Conservation (phyloP, 2,888 invertebrate genomes). For the Plebejus anna region DNA sequence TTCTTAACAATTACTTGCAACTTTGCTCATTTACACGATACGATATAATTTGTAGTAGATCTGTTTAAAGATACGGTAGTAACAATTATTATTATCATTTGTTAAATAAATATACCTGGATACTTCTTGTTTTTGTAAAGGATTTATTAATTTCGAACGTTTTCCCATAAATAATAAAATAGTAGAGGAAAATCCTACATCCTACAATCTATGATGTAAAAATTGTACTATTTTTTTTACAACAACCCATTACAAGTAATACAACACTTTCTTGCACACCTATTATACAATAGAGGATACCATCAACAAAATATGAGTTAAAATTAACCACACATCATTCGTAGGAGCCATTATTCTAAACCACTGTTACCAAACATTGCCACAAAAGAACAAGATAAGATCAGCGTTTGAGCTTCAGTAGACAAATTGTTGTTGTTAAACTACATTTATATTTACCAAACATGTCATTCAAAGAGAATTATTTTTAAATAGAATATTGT, state of each 20-base stretch:
- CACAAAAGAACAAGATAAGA: constrained; percentile 69
- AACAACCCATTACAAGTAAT: background rate
- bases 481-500: constrained; percentile 52
- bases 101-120: no score
- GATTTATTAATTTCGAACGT: no score
- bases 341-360: constrained; percentile 9
- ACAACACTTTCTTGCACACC: background rate
- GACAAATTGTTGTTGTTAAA: constrained; percentile 65
- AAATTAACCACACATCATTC: constrained; percentile 7
- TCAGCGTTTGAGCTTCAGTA: constrained; percentile 60
- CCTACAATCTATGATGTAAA: no score
- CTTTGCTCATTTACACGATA: background rate
- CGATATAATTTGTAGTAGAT: no score
- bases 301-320: background rate
- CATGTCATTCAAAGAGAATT: constrained; percentile 62
- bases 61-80: background rate
- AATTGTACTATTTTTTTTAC: background rate
- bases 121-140: no score
- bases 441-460: constrained; percentile 68
- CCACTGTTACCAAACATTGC: constrained; percentile 49
- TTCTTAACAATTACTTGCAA: background rate
- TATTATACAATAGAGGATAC: background rate
- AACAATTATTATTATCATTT: background rate
- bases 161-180: no score
- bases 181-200: no score